Evolutionary conservation across 2,888 invertebrate genomes (phyloP).

Genomic region (Pedicia rivosa): DNA sequence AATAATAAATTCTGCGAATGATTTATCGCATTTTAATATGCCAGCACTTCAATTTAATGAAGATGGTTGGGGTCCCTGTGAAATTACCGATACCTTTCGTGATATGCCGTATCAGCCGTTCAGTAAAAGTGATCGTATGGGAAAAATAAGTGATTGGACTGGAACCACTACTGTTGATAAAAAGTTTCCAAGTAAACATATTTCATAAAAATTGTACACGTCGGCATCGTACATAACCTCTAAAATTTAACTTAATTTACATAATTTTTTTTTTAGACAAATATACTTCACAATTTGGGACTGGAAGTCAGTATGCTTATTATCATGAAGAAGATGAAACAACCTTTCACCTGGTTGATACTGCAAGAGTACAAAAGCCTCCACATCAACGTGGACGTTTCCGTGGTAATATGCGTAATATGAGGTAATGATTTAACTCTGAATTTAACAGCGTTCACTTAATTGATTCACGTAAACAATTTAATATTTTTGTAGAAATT

Average conservation of each 20-base stretch:
- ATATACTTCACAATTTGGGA: slow-evolving; percentile 83
- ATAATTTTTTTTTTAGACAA: slow-evolving; percentile 42
- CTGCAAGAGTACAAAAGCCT: slow-evolving; percentile 74
- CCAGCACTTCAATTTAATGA: slow-evolving; percentile 27
- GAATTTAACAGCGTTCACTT: too few species aligned
- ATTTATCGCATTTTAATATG: slow-evolving; percentile 19
- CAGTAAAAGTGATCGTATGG: slow-evolving; percentile 94
- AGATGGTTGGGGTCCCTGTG: slow-evolving; percentile 91
- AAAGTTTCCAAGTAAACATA: slow-evolving; percentile 80
- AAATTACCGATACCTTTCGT: slow-evolving; percentile 75
- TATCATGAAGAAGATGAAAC: slow-evolving; percentile 98
- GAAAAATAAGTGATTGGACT: slow-evolving; percentile 99
- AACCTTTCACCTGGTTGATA: slow-evolving; percentile 95
- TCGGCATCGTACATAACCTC: slow-evolving; percentile 7
- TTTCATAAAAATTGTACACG: too few species aligned
- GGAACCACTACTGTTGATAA: slow-evolving; percentile 84
- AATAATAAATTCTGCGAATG: neutral
- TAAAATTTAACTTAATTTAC: neutral
- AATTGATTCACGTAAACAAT: neutral
- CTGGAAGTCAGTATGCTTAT: slow-evolving; percentile 94
- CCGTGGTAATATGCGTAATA: slow-evolving; percentile 60
- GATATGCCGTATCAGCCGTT: slow-evolving; percentile 88
- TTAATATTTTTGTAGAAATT: too few species aligned
- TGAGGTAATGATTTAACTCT: slow-evolving; percentile 38
- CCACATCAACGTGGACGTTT: slow-evolving; percentile 87